Evolutionary conservation across 2,888 invertebrate species (phyloP).

Genomic region (Trachelus iudaicus): DNA sequence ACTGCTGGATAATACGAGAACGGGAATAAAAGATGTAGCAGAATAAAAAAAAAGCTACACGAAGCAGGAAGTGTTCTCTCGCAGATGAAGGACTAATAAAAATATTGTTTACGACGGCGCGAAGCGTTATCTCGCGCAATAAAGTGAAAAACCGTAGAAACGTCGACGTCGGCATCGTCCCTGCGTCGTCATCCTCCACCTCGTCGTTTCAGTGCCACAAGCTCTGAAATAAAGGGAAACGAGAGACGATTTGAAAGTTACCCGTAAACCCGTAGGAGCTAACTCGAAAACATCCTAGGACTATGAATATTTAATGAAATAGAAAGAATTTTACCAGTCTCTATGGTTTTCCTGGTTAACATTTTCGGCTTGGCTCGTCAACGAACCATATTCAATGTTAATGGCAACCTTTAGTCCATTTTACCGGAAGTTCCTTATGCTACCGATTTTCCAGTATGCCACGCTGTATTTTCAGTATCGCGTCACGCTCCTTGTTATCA

Average conservation of each 20-base stretch:
- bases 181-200: not conserved
- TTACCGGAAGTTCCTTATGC: not conserved
- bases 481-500: not conserved
- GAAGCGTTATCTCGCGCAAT: conserved; percentile 18
- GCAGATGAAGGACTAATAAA: conserved; percentile 30
- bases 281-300: conserved; percentile 31
- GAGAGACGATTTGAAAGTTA: not conserved
- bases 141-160: not conserved
- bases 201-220: not conserved
- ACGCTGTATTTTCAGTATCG: not conserved
- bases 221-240: not conserved
- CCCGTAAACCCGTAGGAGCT: conserved; percentile 1
- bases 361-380: not conserved
- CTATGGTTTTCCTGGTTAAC: not conserved
- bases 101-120: conserved; percentile 37
- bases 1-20: not conserved
- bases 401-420: not conserved
- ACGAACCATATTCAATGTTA: not conserved
- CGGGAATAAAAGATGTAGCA: not conserved
- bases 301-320: conserved; percentile 40
- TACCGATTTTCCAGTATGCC: not conserved
- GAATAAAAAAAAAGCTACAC: not conserved
- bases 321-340: conserved; percentile 21
- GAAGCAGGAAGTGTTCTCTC: not conserved
- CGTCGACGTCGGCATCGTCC: not conserved